Evolutionary conservation across 2,797 vertebrate genomes (phyloP).

Genomic region (Paguma larvata): DNA sequence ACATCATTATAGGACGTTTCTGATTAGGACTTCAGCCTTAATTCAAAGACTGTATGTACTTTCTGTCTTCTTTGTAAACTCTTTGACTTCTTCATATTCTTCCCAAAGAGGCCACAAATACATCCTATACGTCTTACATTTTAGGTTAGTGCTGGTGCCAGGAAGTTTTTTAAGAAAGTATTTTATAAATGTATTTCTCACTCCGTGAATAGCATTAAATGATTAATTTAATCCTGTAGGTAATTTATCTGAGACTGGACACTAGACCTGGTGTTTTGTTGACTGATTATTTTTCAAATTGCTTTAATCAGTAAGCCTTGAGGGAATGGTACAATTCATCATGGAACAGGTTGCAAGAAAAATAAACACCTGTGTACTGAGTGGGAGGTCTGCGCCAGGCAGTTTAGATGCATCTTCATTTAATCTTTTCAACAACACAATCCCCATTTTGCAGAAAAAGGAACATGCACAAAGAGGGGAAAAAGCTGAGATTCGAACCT

Average conservation of each 20-base stretch:
- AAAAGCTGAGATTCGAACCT: background rate
- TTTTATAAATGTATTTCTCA: slow-evolving; percentile 59
- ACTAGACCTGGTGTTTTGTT: background rate
- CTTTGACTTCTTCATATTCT: slow-evolving; percentile 10
- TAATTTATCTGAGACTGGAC: background rate
- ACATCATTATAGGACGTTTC: background rate
- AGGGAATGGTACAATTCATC: background rate
- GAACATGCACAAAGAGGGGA: background rate
- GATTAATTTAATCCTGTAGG: slow-evolving; percentile 2
- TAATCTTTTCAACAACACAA: background rate
- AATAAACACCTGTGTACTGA: background rate
- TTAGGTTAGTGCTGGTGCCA: background rate
- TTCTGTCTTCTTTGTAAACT: slow-evolving; percentile 8
- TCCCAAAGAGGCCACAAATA: background rate
- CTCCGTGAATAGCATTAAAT: slow-evolving; percentile 10
- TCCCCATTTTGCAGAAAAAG: background rate
- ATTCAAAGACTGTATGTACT: background rate
- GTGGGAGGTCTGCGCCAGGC: background rate
- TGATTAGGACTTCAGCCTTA: background rate
- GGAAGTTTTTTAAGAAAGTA: background rate
- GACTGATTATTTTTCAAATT: slow-evolving; percentile 44
- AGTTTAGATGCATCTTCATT: background rate
- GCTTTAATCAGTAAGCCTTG: slow-evolving; percentile 47
- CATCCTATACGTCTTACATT: background rate
- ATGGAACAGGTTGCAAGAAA: background rate